phyloP scores from a whole-genome alignment of 2,888 invertebrate genomes.

The Andrena bucephala region DNA sequence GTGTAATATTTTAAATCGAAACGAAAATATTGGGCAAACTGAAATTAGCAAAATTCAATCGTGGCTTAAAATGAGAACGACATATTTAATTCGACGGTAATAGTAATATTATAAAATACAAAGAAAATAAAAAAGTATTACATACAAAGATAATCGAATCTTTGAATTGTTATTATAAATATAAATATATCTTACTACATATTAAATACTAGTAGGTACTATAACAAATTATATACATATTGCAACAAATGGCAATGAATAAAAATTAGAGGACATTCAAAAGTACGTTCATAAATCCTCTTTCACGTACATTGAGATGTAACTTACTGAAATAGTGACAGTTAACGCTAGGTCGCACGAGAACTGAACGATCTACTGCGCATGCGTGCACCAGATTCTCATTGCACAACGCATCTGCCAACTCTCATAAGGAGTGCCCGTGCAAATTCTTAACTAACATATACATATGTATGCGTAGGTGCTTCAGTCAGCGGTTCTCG shows the following conservation, averaged over 20 bases:
- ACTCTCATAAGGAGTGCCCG: constrained; percentile 42
- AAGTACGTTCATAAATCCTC: not conserved
- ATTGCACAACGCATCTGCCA: constrained; percentile 62
- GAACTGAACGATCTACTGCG: constrained; percentile 27
- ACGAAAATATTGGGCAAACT: no score
- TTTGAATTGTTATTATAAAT: no score
- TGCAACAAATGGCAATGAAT: not conserved
- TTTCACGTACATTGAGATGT: not conserved
- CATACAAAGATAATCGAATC: no score
- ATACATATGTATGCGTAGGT: constrained; percentile 2
- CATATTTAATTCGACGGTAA: no score
- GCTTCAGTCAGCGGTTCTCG: constrained; percentile 32
- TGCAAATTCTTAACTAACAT: constrained; percentile 35
- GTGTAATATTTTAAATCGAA: no score
- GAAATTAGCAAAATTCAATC: no score
- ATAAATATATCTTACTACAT: no score
- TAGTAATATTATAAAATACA: no score
- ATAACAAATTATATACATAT: not conserved
- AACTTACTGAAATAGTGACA: not conserved
- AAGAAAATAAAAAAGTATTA: no score
- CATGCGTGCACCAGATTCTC: constrained; percentile 44
- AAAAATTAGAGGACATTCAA: not conserved
- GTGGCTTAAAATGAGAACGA: no score
- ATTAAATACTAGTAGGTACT: not conserved
- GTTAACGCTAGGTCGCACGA: not conserved